Evolutionary conservation across 2,888 invertebrate genomes (phyloP), one percentile per base, ranked within the genome.

Genomic region (Campaea margaritaria): DNA sequence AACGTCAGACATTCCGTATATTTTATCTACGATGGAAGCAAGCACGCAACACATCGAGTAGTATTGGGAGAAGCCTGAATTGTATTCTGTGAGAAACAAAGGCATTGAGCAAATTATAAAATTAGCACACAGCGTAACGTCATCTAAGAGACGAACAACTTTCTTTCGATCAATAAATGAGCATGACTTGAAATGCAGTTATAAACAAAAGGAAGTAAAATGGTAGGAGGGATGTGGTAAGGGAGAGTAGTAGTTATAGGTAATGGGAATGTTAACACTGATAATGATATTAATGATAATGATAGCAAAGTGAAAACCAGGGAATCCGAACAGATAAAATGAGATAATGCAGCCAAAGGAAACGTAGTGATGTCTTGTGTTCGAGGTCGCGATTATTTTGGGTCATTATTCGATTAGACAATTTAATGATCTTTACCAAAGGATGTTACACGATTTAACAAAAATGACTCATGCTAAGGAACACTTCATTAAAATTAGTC

Each of bases 111-210:
- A 54, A 54, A 67, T 34, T 58, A 45, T 41, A 13, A 58, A 64
- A 64, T 59, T 57, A 65, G 44, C 59, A 27, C 43, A 44, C 39
- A 41, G 36, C 51, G 51, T 15, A 61, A 52, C 11, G 57, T 49
- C 46, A 27, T 31, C 45, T 38, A 47, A 21, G 50, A 28, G 59
- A 59, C 62, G 64, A 61, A 36, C 49, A 66, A 66, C 63, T 74
- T 73, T 72, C 67, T 21, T 48, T 45, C 57, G 64, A 67, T 51
- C 45, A 45, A 45, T 31, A 45, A 9, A 36, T 36, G 10, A 36
- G 7, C 3, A 36, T n/a, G 1, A 36, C 12, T n/a, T 1, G 2
- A 21, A 21, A 21, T 21, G 21, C 21, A 2, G 2, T 21, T 21
- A 21, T 21, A 3, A 21, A 3, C 21, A 3, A 21, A 21, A 21